Evolutionary conservation across 2,113 vertebrate species (phyloP), one percentile per base, ranked within the genome.

Genomic region (Centropus bengalensis): DNA sequence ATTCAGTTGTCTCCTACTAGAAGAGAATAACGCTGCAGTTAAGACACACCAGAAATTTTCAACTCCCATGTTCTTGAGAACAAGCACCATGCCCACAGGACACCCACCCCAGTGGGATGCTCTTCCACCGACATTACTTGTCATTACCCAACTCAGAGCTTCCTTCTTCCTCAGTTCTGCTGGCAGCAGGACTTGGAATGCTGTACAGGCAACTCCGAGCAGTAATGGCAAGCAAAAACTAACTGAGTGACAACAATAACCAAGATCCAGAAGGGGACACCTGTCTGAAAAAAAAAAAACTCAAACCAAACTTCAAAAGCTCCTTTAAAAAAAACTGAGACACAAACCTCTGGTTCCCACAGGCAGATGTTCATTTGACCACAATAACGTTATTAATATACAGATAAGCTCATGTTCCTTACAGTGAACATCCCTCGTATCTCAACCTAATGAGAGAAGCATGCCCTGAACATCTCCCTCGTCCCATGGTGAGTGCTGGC

Each of bases 391-490:
- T 26, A 55, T 6, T 28, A 63, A 38, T 7, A 54, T 38, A 64
- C 17, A 54, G 8, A 33, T 9, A 59, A 59, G 4, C 18, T 38
- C 1, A 0, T 11, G 26, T 10, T 74, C 51, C 51, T 18, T 56
- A 51, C 20, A 86, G 36, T 4, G 33, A 58, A 77, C 91, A 74
- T 23, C 45, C 64, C 62, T 47, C 51, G 32, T 30, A 76, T 14
- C 13, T 28, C 52, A 11, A 28, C n/a, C 54, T 69, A 36, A 47
- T 7, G 24, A 87, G 36, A 79, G 11, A 17, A 87, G 62, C 14
- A 58, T 2, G 52, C 15, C 70, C 38, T 14, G 20, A 67, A 78
- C 44, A 36, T 77, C 64, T 60, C 38, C 6, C 15, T n/a, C 44
- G 32, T 19, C 49, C 55, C 44, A 40, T 1, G 40, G 8, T 9